phyloP scores from a whole-genome alignment of 2,888 invertebrate genomes.

The Pseudolycoriella hygida region DNA sequence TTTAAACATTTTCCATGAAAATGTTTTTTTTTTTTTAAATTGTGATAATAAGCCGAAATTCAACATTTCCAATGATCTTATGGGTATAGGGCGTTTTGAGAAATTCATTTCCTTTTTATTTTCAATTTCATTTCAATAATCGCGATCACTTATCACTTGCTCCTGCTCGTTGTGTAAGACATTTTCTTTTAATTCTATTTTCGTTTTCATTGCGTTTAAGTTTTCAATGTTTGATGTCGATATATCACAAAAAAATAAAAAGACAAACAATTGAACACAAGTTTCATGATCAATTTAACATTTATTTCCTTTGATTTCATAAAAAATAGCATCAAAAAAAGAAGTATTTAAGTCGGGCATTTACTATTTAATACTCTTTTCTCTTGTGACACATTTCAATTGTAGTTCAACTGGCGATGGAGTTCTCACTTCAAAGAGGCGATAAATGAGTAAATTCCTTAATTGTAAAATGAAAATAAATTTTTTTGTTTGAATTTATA shows the following conservation, averaged over 20 bases:
- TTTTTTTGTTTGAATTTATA: not conserved
- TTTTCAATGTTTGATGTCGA: conserved; percentile 1
- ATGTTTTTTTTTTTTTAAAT: too few relatives aligned
- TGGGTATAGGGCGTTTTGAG: conserved; percentile 5
- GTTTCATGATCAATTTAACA: not conserved
- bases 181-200: not conserved
- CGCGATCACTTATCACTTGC: not conserved
- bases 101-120: not conserved
- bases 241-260: not conserved
- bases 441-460: conserved; percentile 44
- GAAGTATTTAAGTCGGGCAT: not conserved
- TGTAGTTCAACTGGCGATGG: conserved; percentile 85
- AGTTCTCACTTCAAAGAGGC: conserved; percentile 95
- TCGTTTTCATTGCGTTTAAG: not conserved
- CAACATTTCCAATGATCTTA: conserved; percentile 18
- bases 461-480: conserved; percentile 3
- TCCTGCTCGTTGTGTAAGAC: conserved; percentile 1
- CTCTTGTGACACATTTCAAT: conserved; percentile 13
- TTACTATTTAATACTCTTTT: conserved; percentile 13
- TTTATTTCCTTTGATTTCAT: not conserved
- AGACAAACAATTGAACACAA: not conserved
- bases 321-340: not conserved
- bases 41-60: conserved; percentile 10
- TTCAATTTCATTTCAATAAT: not conserved
- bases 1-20: too few relatives aligned